Base-by-base conservation (phyloP, 2,888 invertebrate genomes). In the Herminia tarsipennalis region DNA sequence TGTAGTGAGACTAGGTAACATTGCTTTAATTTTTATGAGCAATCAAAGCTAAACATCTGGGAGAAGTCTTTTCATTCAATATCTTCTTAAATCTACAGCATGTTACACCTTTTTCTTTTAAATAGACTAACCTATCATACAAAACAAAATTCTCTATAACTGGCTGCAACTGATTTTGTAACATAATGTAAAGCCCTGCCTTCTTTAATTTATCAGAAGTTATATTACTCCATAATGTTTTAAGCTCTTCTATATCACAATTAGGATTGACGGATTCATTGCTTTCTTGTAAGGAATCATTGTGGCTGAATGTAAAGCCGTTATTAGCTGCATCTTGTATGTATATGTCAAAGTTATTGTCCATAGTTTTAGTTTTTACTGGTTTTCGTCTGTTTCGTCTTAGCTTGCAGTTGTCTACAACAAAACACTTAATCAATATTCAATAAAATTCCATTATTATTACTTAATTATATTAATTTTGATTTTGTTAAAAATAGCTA, bases 1-100 rank as follows among this genome's bases (percentile, higher is more conserved):
- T n/a, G n/a, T n/a, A n/a, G n/a, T n/a, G n/a, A n/a, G 17, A 1
- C 6, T n/a, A n/a, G 2, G 17, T 30, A 30, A 5, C 5, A 9
- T 36, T n/a, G 1, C 8, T 18, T 3, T 30, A 8, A 73, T 78
- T 76, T 80, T 94, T 94, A 66, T 76, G 76, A 41, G 93, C 93
- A 56, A 94, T 70, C 53, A 95, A 78, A 21, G 93, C 94, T 61
- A 92, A 87, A 77, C 94, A 94, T 66, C 95, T 88, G 0, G 95
- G 95, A n/a, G 95, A 95, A 57, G 93, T 80, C 43, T 79, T 80
- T 55, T 93, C 93, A 72, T 94, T 84, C 48, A 94, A 91, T 47
- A 95, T 91, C 77, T 93, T 93, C 62, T 92, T 92, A 58, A 92
- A 91, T 35, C 51, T 66, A 63, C 86, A 83, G 39, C 76, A 60